These are phyloP conservation scores for Drosophila dunni DNA, from an alignment of 1,140 invertebrate species.

Conservation along the genomic window DNA sequence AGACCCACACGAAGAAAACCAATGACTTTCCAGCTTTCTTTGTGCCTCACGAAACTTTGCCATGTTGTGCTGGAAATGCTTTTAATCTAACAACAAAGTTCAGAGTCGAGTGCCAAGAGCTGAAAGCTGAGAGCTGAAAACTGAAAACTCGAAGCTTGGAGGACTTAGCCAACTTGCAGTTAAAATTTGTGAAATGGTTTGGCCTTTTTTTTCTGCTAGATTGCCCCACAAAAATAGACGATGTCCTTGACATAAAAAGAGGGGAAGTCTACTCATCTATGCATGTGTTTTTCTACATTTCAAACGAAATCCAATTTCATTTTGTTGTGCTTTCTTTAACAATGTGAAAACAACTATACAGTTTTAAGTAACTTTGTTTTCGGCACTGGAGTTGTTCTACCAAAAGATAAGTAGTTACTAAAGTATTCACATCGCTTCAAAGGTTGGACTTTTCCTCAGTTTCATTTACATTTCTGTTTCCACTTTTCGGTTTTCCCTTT, in stretches of 20 bases:
- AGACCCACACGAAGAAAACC: conserved; percentile 22
- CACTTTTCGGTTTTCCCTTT: not conserved
- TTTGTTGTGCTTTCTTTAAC: conserved; percentile 31
- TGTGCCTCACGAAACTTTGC: conserved; percentile 41
- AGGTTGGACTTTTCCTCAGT: not conserved
- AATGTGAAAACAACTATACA: conserved; percentile 24
- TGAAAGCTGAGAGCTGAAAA: not conserved
- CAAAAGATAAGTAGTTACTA: conserved; percentile 3
- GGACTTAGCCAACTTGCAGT: conserved; percentile 35
- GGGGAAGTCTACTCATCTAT: conserved; percentile 17
- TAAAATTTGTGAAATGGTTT: conserved; percentile 45
- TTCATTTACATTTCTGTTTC: not conserved
- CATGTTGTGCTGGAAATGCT: conserved; percentile 63
- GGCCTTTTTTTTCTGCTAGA: conserved; percentile 15
- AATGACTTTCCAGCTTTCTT: conserved; percentile 60
- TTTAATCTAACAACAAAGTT: conserved; percentile 79
- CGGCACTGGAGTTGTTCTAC: not conserved
- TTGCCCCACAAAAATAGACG: conserved; percentile 58
- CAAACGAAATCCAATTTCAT: conserved; percentile 59
- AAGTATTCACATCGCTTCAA: conserved; percentile 4
- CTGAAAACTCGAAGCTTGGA: conserved; percentile 38
- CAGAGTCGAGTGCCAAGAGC: conserved; percentile 7
- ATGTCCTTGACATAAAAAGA: conserved; percentile 63
- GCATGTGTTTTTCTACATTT: conserved; percentile 10
- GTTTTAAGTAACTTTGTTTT: conserved; percentile 3